phyloP scores from a whole-genome alignment of 64 coral and sea anemone species.

The Cladopsammia gracilis region DNA sequence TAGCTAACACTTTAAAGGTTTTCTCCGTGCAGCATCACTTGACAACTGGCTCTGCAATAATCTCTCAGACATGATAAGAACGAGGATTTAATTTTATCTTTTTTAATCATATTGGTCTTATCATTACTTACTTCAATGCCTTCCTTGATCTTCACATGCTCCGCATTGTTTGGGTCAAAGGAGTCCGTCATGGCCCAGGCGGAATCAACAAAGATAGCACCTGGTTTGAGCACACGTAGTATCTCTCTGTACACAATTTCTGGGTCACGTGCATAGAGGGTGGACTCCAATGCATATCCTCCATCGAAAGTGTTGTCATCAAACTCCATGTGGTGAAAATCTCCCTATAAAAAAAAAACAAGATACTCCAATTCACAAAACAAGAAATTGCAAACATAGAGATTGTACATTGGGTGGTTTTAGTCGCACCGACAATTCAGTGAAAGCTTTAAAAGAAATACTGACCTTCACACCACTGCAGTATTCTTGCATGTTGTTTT shows the following conservation, averaged over 20 bases:
- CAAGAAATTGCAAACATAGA: too few species aligned
- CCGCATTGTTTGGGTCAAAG: background rate
- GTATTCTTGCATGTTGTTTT: background rate
- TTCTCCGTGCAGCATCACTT: too few species aligned
- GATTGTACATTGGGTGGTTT: too few species aligned
- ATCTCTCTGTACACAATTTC: background rate
- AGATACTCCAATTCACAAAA: too few species aligned
- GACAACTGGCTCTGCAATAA: too few species aligned
- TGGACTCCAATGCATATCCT: background rate
- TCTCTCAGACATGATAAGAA: too few species aligned
- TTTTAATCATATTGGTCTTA: background rate
- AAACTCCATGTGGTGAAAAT: slow-evolving; percentile 17
- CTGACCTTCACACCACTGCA: background rate
- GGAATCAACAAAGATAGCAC: slow-evolving; percentile 1
- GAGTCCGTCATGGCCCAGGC: slow-evolving; percentile 6
- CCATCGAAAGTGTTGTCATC: background rate
- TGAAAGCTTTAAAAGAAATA: background rate
- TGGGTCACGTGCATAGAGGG: background rate
- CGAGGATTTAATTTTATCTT: too few species aligned
- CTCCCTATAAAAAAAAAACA: background rate
- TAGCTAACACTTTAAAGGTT: too few species aligned
- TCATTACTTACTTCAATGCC: background rate
- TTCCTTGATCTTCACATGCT: slow-evolving; percentile 28
- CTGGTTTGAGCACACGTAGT: background rate
- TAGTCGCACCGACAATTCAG: too few species aligned